Base-by-base conservation (phyloP, 23 tunicate species). In the Corella eumyota region DNA sequence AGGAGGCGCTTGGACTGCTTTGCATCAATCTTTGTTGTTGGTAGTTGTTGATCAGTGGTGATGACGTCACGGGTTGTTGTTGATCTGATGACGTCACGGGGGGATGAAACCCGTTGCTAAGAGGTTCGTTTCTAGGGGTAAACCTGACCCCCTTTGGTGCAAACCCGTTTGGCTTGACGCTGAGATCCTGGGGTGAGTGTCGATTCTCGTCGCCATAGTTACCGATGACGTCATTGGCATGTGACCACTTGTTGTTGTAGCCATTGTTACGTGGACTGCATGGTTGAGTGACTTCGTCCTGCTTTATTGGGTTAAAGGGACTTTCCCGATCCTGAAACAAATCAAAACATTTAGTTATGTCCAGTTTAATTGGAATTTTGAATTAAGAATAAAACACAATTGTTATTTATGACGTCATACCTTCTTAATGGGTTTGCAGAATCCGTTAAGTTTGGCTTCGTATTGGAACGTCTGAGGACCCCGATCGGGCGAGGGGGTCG, bases 1-100 rank as follows among this genome's bases (percentile, higher is more conserved):
- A 73, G 53, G 74, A 60, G 9, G 91, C 91, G 45, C 71, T 72
- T 28, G 81, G 76, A 52, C 68, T 83, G 66, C 51, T 62, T 32
- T 61, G 71, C 58, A 83, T 30, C 26, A 74, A 45, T 31, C 92
- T 50, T 52, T 83, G 92, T 32, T 83, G 83, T 66, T 83, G 75
- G 6, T 51, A 5, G 44, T 50, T 54, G 25, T 44, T 62, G 25
- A 61, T 55, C 13, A 72, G n/a, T n/a, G n/a, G n/a, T n/a, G n/a
- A n/a, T n/a, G n/a, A n/a, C n/a, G n/a, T n/a, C n/a, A n/a, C n/a
- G n/a, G n/a, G n/a, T n/a, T n/a, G n/a, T n/a, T n/a, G n/a, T n/a
- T n/a, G n/a, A n/a, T n/a, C n/a, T n/a, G n/a, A n/a, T n/a, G n/a
- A n/a, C n/a, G n/a, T n/a, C n/a, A n/a, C n/a, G n/a, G n/a, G n/a